Evolutionary conservation across 2,888 invertebrate species (phyloP).

Genomic region (Heliconius charithonia): DNA sequence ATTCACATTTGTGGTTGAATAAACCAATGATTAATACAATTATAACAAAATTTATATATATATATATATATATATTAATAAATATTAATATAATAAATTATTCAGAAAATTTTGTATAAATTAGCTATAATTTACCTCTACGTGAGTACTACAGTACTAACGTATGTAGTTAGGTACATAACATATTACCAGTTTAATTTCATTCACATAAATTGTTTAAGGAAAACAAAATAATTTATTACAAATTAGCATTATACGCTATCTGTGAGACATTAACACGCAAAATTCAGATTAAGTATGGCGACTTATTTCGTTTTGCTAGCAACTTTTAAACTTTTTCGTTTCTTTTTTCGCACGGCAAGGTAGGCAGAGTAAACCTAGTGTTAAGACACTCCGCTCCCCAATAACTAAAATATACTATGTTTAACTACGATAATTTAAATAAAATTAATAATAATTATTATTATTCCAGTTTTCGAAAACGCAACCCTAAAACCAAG

Average conservation of each 20-base stretch:
- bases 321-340: neutral
- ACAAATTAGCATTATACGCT: neutral
- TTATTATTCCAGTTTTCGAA: conserved; percentile 35
- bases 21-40: neutral
- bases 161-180: neutral
- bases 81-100: neutral
- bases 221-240: conserved; percentile 13
- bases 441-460: neutral
- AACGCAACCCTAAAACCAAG: conserved; percentile 42
- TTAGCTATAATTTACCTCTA: neutral
- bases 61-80: neutral
- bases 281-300: neutral
- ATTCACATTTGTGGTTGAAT: neutral
- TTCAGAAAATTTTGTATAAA: neutral
- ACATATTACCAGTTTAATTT: neutral
- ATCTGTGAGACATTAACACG: neutral
- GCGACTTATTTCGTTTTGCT: neutral
- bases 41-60: neutral
- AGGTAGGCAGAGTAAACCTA: too few species aligned
- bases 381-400: too few species aligned
- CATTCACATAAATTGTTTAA: neutral
- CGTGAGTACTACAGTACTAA: neutral
- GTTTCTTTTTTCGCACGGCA: neutral
- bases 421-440: neutral
- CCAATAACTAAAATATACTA: neutral